Base-by-base conservation (phyloP, 2,888 invertebrate species). In the Belgica antarctica region DNA sequence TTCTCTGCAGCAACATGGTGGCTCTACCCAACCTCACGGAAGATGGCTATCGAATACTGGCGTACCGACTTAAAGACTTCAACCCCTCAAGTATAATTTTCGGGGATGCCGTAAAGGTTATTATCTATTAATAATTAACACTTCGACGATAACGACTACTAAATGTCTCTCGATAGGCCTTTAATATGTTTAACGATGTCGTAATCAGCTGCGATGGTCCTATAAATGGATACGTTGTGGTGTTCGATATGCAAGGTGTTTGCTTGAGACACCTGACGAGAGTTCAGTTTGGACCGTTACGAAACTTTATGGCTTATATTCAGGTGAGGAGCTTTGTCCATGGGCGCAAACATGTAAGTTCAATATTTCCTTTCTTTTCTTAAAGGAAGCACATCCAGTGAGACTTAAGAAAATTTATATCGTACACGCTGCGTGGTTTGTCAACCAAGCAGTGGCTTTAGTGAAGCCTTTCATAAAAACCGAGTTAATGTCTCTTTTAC, bases 231-330 rank as follows among this genome's bases (percentile, higher is more conserved):
- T 87, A 87, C 75, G 81, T 87, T 69, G 85, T 87, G 27, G 82
- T 87, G 72, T 87, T 87, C 74, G 87, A 87, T 74, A 87, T 87
- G 86, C 86, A 85, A 77, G 85, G 86, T 17, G 84, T 86, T 73
- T 83, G 83, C 57, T 77, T 87, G n/a, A 86, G 86, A 0, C 87
- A 87, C 76, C 76, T 87, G 68, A 85, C 87, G 0, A 80, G 86
- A 73, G 85, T 87, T 10, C 86, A 85, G 59, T 75, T 87, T 66
- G 86, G 86, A 0, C 85, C 86, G 1, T 76, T 87, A 25, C 79
- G 85, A 73, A 84, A 86, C 1, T 87, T 87, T 75, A 86, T 87
- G 85, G 77, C 82, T 72, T 87, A 87, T 75, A 87, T 87, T 73
- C 87, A 87, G 83, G 86, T 86, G 75, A 75, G n/a, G n/a, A n/a